Percentiles rank a stretch among this genome's conserved stretches.
phyloP scores from a whole-genome alignment of 2,797 vertebrate species.

The Melanogrammus aeglefinus region DNA sequence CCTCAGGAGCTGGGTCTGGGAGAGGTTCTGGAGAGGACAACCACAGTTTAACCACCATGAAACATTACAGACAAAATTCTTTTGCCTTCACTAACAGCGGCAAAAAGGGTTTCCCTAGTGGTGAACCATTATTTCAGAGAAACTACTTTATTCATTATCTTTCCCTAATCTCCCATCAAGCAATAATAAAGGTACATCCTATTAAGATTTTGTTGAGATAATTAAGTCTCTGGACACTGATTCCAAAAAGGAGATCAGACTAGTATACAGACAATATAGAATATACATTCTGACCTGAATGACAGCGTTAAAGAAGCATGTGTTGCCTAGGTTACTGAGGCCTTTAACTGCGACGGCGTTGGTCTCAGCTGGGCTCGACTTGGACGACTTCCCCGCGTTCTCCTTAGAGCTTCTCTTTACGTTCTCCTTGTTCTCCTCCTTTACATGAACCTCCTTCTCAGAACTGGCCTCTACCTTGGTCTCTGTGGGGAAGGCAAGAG shows the following conservation, averaged over 20 bases:
- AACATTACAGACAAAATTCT: neutral
- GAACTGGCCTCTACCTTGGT: conserved; percentile 43
- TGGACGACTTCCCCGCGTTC: conserved; percentile 56
- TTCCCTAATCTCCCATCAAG: neutral
- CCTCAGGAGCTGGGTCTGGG: conserved; percentile 87
- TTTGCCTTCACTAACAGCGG: too few relatives aligned
- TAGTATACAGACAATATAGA: neutral
- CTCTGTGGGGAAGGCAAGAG: conserved; percentile 35
- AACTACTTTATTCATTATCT: neutral
- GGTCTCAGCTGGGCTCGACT: conserved; percentile 20
- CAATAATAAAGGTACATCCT: neutral
- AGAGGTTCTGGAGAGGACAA: conserved; percentile 80
- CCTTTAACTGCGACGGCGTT: conserved; percentile 78
- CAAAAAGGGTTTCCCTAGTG: too few relatives aligned
- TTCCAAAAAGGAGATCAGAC: neutral
- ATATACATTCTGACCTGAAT: conserved; percentile 82
- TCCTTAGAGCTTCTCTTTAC: conserved; percentile 73
- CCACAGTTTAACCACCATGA: neutral
- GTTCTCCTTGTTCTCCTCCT: conserved; percentile 65
- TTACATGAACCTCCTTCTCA: conserved; percentile 11
- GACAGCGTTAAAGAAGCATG: conserved; percentile 97
- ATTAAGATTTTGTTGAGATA: neutral
- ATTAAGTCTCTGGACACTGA: neutral
- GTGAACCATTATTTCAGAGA: neutral
- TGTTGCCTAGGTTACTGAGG: conserved; percentile 96